Percentiles rank a stretch among this genome's conserved stretches.
Evolutionary conservation across 2,113 vertebrate genomes (phyloP).

Genomic region (Pica pica): DNA sequence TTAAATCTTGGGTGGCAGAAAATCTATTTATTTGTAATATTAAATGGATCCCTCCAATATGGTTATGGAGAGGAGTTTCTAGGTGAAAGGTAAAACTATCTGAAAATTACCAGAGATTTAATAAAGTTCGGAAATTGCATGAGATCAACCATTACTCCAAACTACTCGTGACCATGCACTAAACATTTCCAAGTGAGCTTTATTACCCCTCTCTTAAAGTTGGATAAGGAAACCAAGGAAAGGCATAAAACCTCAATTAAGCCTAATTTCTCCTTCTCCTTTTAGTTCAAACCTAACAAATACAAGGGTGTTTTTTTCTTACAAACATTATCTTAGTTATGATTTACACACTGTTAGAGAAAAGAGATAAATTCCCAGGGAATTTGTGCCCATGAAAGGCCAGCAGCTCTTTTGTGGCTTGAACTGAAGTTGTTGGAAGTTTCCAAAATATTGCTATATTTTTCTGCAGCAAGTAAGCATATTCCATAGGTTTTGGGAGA

Average conservation of each 20-base stretch:
- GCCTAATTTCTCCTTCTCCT: neutral
- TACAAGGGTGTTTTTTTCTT: neutral
- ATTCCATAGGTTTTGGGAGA: neutral
- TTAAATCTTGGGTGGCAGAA: neutral
- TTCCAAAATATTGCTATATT: neutral
- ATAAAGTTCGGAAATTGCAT: neutral
- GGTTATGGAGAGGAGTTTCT: neutral
- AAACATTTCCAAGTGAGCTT: neutral
- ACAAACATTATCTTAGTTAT: neutral
- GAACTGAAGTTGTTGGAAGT: neutral
- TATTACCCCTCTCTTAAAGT: neutral
- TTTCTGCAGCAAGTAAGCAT: neutral
- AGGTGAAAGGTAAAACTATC: neutral
- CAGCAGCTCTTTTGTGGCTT: neutral
- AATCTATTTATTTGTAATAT: neutral
- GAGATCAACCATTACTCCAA: neutral
- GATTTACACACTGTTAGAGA: neutral
- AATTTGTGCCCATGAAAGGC: neutral
- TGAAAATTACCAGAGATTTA: slow-evolving; percentile 3
- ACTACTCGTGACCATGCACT: neutral
- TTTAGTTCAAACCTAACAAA: neutral
- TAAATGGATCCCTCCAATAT: neutral
- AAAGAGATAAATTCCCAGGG: neutral
- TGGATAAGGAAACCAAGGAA: neutral
- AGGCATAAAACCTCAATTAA: neutral